Evolutionary conservation across 1,140 invertebrate genomes (phyloP), one percentile per base, ranked within the genome.

Genomic region (Achroia grisella): DNA sequence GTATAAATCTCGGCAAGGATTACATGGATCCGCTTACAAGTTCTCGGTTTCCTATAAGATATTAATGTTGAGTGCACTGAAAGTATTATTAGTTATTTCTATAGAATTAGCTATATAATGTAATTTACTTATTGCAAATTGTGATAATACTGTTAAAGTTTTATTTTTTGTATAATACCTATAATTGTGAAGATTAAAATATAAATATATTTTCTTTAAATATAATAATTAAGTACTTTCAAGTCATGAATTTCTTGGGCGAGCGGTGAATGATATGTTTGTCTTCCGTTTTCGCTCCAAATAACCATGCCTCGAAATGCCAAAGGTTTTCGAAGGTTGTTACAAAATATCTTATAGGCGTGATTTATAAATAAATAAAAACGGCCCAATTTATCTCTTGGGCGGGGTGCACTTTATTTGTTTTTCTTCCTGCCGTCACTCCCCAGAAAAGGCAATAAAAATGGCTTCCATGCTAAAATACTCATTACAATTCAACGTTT

Each of bases 1-100:
- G 54, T 42, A 64, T 68, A 74, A 71, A 71, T 77, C 69, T 71
- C 53, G 41, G 39, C 28, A 39, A 44, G 62, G 66, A 72, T 74
- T 73, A 71, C 44, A 56, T 43, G 53, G 57, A 66, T 69, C 48
- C 59, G 46, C 48, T 65, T 61, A 59, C 57, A 65, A 63, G 61
- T 72, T 65, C 63, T 64, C 60, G 58, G 52, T 62, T n/a, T 51
- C 52, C 55, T 71, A 48, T 34, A 50, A 58, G 57, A 70, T 68
- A 71, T 66, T 66, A 65, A 68, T 68, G 46, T 46, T 43, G 33
- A 48, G 42, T 61, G 44, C 44, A 43, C 49, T 42, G 48, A 57
- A 52, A 48, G 48, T 56, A 50, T 35, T 39, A 39, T 51, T 56
- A 49, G 32, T 23, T 39, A 49, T 28, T 55, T 44, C 48, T 17